Conservation (phyloP, 2,797 vertebrate genomes). For the Varecia variegata region DNA sequence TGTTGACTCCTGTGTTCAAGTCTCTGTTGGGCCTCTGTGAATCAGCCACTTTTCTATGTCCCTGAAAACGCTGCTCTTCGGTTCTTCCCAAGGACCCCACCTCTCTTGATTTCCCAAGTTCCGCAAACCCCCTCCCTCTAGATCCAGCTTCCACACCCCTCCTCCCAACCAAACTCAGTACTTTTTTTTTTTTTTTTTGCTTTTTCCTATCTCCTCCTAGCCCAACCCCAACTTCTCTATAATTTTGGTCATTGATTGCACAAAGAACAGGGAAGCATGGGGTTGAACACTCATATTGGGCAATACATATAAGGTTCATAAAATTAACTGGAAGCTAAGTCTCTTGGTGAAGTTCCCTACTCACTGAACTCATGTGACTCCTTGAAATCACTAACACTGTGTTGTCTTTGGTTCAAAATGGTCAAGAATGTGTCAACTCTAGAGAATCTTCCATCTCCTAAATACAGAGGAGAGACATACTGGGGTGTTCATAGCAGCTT, state of each 20-base stretch:
- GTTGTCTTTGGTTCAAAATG: background rate
- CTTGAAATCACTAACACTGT: background rate
- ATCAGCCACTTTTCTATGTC: background rate
- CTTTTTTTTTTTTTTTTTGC: background rate
- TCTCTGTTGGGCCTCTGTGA: background rate
- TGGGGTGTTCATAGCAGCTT: background rate
- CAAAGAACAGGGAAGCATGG: conserved; percentile 69
- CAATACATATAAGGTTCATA: conserved; percentile 57
- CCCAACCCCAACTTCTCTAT: conserved; percentile 65
- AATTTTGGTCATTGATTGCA: conserved; percentile 67
- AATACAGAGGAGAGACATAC: background rate
- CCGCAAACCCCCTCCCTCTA: background rate
- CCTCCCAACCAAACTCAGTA: background rate
- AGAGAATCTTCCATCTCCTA: background rate
- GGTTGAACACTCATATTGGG: conserved; percentile 54
- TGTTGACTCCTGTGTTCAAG: background rate
- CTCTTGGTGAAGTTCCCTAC: conserved; percentile 56
- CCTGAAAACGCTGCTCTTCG: background rate
- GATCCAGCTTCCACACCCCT: background rate
- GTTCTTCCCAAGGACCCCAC: background rate
- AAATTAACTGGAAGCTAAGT: conserved; percentile 71
- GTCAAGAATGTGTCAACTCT: background rate
- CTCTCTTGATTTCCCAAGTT: background rate
- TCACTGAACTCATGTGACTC: conserved; percentile 69
- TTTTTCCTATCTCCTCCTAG: background rate